Conservation (phyloP, 2,888 invertebrate genomes). For the Stratiomys singularior region DNA sequence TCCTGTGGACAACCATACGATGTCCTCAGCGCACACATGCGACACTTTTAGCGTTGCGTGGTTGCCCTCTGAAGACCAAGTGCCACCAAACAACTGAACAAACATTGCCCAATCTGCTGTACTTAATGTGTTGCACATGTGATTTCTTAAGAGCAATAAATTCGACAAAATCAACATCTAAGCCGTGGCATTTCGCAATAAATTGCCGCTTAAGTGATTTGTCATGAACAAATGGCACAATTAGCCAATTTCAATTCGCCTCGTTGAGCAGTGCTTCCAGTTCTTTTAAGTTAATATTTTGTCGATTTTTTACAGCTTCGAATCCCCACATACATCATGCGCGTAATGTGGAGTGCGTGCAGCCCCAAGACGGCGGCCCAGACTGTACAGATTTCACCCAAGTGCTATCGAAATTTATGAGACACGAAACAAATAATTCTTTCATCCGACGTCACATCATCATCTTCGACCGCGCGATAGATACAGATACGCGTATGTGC, state of each 20-base stretch:
- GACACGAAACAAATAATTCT: constrained; percentile 51
- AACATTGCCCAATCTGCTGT: too few species aligned
- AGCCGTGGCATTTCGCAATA: constrained; percentile 16
- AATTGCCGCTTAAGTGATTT: constrained; percentile 37
- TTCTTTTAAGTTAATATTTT: constrained; percentile 27
- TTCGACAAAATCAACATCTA: constrained; percentile 11
- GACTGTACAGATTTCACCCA: constrained; percentile 39
- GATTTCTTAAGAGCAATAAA: constrained; percentile 21
- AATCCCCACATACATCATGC: background rate
- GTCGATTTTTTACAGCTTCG: constrained; percentile 12
- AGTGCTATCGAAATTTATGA: constrained; percentile 51
- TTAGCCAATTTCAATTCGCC: constrained; percentile 42
- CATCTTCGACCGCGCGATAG: constrained; percentile 12
- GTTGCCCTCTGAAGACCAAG: too few species aligned
- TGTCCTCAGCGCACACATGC: too few species aligned
- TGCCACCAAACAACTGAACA: too few species aligned
- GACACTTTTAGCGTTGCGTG: too few species aligned
- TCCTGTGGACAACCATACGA: too few species aligned
- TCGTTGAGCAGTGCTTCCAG: constrained; percentile 16
- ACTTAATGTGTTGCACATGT: too few species aligned
- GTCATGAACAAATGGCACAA: constrained; percentile 43
- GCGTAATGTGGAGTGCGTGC: background rate
- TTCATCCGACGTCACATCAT: constrained; percentile 46
- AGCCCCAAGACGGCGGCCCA: constrained; percentile 3
- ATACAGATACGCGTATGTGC: constrained; percentile 21